Conservation (phyloP, 2,888 invertebrate genomes). For the Chironomus tentans region DNA sequence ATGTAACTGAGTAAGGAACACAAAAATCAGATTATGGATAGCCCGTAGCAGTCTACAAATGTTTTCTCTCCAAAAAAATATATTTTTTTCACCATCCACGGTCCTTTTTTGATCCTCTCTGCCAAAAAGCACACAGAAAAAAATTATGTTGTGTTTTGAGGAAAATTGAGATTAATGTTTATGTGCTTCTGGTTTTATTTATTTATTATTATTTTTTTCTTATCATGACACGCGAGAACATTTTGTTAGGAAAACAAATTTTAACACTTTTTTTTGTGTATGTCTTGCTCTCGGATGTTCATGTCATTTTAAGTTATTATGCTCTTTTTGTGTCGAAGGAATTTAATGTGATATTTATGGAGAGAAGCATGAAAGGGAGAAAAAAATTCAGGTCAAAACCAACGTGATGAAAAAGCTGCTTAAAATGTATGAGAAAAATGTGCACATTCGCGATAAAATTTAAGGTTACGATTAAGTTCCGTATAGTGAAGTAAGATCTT, state of each 20-base stretch:
- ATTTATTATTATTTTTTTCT: not conserved
- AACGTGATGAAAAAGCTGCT: not conserved
- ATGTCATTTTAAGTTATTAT: too few species aligned
- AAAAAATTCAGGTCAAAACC: not conserved
- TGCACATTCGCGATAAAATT: not conserved
- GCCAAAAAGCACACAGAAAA: not conserved
- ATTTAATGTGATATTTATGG: too few species aligned
- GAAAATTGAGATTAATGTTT: constrained; percentile 21
- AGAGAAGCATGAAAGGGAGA: not conserved
- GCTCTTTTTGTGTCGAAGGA: too few species aligned
- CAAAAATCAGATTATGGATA: not conserved
- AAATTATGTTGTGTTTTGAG: not conserved
- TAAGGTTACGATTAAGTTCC: not conserved
- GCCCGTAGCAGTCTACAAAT: not conserved
- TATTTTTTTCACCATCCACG: too few species aligned
- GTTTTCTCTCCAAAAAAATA: too few species aligned
- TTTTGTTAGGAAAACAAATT: not conserved
- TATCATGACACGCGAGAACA: constrained; percentile 2
- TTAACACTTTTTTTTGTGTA: not conserved
- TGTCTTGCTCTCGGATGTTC: not conserved
- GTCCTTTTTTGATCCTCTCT: not conserved
- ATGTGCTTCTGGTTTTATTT: not conserved
- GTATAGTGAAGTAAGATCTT: too few species aligned
- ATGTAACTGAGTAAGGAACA: too few species aligned
- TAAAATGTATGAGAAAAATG: not conserved